These are phyloP conservation scores for Calliopum simillimum DNA, from an alignment of 2,888 invertebrate genomes.

Conservation along the genomic window DNA sequence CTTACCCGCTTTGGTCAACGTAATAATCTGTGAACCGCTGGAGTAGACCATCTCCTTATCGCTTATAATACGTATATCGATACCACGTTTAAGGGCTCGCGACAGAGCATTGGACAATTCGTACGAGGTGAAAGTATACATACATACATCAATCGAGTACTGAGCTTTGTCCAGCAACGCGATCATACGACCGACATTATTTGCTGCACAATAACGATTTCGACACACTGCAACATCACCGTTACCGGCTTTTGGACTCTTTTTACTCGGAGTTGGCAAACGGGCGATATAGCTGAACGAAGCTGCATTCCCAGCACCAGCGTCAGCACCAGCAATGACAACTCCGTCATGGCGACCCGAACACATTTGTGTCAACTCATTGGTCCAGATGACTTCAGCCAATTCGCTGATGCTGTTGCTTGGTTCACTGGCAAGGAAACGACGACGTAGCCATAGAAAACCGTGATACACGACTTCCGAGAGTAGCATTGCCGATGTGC, in stretches of 20 bases:
- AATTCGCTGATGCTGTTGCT: slow-evolving; percentile 35
- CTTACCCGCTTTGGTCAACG: slow-evolving; percentile 46
- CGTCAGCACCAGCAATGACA: not conserved
- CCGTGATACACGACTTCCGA: slow-evolving; percentile 44
- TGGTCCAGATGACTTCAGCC: slow-evolving; percentile 49
- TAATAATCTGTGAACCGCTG: slow-evolving; percentile 49
- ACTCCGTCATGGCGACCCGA: slow-evolving; percentile 32
- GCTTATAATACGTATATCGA: slow-evolving; percentile 56
- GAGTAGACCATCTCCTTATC: slow-evolving; percentile 58
- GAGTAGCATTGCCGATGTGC: slow-evolving; percentile 38
- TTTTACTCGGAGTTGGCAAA: slow-evolving; percentile 18
- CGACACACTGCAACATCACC: not conserved
- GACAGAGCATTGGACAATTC: slow-evolving; percentile 48
- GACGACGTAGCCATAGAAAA: slow-evolving; percentile 35
- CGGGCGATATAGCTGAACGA: slow-evolving; percentile 29
- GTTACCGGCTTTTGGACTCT: slow-evolving; percentile 7
- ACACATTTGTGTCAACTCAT: slow-evolving; percentile 47
- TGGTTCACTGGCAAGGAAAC: not conserved
- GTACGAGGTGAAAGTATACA: slow-evolving; percentile 58
- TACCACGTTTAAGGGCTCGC: slow-evolving; percentile 54
- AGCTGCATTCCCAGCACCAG: not conserved
- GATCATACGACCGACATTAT: slow-evolving; percentile 49
- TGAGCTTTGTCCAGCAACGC: slow-evolving; percentile 53
- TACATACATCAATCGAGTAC: slow-evolving; percentile 60
- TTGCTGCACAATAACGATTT: slow-evolving; percentile 48